These are phyloP conservation scores for Ctenopoma kingsleyae DNA, from an alignment of 2,797 vertebrate species.

Conservation along the genomic window DNA sequence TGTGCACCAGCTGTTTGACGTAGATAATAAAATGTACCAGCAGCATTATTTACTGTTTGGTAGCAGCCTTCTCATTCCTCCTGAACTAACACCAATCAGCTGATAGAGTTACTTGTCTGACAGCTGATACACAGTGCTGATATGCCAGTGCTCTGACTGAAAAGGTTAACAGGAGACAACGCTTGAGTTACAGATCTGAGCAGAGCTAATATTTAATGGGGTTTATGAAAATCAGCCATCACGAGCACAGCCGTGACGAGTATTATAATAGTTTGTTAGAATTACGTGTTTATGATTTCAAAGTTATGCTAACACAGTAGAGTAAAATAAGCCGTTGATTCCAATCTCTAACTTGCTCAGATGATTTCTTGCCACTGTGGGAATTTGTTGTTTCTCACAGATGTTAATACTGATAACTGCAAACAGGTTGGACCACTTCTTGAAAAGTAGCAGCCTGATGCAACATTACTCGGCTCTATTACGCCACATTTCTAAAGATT, in stretches of 20 bases:
- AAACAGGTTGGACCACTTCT: slow-evolving; percentile 13
- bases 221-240: slow-evolving; percentile 34
- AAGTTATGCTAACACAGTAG: background rate
- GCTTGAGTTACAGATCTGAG: background rate
- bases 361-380: background rate
- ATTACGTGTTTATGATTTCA: slow-evolving; percentile 5
- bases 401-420: background rate
- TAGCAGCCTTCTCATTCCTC: slow-evolving; percentile 41
- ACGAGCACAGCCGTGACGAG: background rate
- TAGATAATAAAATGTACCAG: slow-evolving; percentile 36
- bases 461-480: background rate
- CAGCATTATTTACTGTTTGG: slow-evolving; percentile 19
- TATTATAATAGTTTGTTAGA: slow-evolving; percentile 30
- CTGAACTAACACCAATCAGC: slow-evolving; percentile 29
- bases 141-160: slow-evolving; percentile 2
- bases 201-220: background rate
- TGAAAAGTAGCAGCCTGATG: background rate
- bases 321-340: background rate
- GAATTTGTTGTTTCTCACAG: background rate
- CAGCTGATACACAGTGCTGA: slow-evolving; percentile 17
- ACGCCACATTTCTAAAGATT: background rate
- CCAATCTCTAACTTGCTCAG: background rate
- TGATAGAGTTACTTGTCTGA: slow-evolving; percentile 32
- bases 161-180: background rate
- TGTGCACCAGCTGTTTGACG: slow-evolving; percentile 46